Evolutionary conservation across 2,113 vertebrate species (phyloP).

Genomic region (Austrofundulus limnaeus): DNA sequence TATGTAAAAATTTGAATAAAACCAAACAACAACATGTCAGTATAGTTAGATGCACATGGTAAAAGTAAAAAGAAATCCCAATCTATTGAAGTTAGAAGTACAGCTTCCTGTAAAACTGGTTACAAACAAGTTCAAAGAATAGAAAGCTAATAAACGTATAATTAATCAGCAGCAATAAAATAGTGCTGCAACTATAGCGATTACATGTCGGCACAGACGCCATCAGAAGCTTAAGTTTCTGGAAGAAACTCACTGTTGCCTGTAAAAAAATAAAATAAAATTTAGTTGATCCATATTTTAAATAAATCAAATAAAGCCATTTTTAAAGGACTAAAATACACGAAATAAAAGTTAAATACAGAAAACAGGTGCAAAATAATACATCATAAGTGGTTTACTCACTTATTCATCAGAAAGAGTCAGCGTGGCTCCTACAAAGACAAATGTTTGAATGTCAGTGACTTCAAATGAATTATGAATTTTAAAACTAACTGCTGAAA

Average conservation of each 20-base stretch:
- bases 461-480: not conserved
- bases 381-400: not conserved
- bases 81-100: not conserved
- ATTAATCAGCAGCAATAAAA: not conserved
- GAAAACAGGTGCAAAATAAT: not conserved
- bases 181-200: not conserved
- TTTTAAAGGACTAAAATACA: not conserved
- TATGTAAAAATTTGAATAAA: not conserved
- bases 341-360: not conserved
- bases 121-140: not conserved
- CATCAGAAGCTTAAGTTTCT: not conserved
- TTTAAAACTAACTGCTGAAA: not conserved
- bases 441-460: constrained; percentile 3
- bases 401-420: not conserved
- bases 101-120: not conserved
- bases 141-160: constrained; percentile 14
- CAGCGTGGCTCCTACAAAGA: constrained; percentile 17
- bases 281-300: not conserved
- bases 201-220: constrained; percentile 5
- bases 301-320: not conserved
- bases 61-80: too few species aligned
- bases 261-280: constrained; percentile 21
- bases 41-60: not conserved
- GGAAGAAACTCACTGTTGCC: not conserved
- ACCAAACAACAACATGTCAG: not conserved